Evolutionary conservation across 2,797 vertebrate genomes (phyloP).

Genomic region (Epinephelus coioides): DNA sequence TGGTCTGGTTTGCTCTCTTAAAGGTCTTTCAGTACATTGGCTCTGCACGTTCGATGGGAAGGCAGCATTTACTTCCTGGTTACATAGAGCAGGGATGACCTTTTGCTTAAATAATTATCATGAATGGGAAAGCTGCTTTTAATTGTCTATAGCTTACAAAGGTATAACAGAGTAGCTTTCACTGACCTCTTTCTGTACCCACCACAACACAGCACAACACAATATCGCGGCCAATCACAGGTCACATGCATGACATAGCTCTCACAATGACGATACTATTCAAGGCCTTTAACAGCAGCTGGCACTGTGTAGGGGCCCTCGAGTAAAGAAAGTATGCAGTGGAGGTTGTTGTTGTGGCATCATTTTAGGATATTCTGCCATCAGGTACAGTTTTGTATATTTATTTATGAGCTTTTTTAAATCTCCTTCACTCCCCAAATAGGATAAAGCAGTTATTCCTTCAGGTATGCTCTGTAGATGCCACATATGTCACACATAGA

Average conservation of each 20-base stretch:
- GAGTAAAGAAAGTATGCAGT: not conserved
- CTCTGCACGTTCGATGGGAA: not conserved
- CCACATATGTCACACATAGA: not conserved
- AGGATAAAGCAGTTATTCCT: not conserved
- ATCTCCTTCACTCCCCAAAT: not conserved
- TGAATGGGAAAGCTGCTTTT: not conserved
- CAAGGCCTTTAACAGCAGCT: slow-evolving; percentile 28
- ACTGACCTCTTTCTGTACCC: slow-evolving; percentile 25
- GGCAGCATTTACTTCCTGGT: not conserved
- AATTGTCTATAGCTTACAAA: not conserved
- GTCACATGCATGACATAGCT: slow-evolving; percentile 64
- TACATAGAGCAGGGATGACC: not conserved
- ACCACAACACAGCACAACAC: slow-evolving; percentile 18
- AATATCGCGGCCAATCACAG: slow-evolving; percentile 14
- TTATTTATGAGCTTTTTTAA: not conserved
- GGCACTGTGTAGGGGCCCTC: not conserved
- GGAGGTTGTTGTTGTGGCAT: not conserved
- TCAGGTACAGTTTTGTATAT: not conserved
- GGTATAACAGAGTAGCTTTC: not conserved
- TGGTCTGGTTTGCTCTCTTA: not conserved
- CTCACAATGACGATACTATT: slow-evolving; percentile 54
- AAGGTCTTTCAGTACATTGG: not conserved
- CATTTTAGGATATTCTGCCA: not conserved
- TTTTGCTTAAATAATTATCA: not conserved
- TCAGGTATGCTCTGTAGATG: not conserved